phyloP scores from a whole-genome alignment of 2,888 invertebrate genomes.

The Pinctada fucata region DNA sequence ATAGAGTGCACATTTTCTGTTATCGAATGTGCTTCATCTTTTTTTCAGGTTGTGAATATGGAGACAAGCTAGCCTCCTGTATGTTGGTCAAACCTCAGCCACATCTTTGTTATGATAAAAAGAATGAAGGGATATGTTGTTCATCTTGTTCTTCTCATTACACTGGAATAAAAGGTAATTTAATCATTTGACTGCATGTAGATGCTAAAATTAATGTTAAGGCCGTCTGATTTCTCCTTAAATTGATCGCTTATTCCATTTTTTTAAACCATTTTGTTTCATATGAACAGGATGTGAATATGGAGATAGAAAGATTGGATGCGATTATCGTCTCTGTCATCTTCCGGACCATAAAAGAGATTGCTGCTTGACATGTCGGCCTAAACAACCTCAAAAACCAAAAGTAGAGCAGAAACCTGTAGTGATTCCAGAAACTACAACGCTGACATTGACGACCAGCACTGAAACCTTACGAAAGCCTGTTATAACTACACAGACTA shows the following conservation, averaged over 20 bases:
- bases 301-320: slow-evolving; percentile 47
- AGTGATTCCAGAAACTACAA: slow-evolving; percentile 18
- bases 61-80: slow-evolving; percentile 31
- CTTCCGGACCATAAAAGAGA: slow-evolving; percentile 40
- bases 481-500: not conserved
- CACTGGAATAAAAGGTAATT: slow-evolving; percentile 28
- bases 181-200: not conserved
- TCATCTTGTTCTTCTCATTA: slow-evolving; percentile 18
- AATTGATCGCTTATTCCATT: no score
- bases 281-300: slow-evolving; percentile 50
- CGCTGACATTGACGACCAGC: slow-evolving; percentile 5
- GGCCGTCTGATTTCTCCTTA: no score
- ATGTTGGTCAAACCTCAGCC: slow-evolving; percentile 15
- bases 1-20: no score
- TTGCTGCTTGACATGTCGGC: slow-evolving; percentile 55
- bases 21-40: no score
- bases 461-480: slow-evolving; percentile 11
- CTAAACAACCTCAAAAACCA: not conserved
- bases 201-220: no score
- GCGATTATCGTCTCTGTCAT: slow-evolving; percentile 37
- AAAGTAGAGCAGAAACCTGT: not conserved
- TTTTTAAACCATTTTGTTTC: not conserved
- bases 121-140: slow-evolving; percentile 35
- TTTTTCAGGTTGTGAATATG: slow-evolving; percentile 36
- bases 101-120: slow-evolving; percentile 32